These are phyloP conservation scores for Drosophila colorata DNA, from an alignment of 2,888 invertebrate genomes.

Conservation along the genomic window DNA sequence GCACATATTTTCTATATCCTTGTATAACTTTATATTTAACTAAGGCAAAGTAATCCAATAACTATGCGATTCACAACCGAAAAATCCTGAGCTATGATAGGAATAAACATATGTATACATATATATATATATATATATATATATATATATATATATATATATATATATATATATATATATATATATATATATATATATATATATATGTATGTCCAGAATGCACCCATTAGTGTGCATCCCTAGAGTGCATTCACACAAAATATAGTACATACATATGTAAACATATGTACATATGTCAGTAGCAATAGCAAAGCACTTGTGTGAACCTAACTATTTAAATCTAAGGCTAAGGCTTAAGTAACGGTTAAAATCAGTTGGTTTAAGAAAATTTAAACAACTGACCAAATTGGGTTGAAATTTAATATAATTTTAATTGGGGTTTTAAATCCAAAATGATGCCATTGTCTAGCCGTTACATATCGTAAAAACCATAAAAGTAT, in stretches of 20 bases:
- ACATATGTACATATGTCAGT: constrained; percentile 11
- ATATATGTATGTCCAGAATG: constrained; percentile 7
- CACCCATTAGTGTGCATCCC: constrained; percentile 29
- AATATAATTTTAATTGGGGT: constrained; percentile 38
- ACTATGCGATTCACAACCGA: constrained; percentile 30
- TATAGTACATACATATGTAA: not conserved
- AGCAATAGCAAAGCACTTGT: constrained; percentile 33
- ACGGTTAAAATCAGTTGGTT: constrained; percentile 52
- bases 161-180: too few species aligned
- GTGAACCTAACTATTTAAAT: constrained; percentile 15
- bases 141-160: too few species aligned
- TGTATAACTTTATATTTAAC: constrained; percentile 30
- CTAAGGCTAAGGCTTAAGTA: constrained; percentile 50
- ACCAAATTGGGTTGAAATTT: constrained; percentile 64
- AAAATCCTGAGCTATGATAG: constrained; percentile 8
- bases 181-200: too few species aligned
- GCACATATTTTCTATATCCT: constrained; percentile 40
- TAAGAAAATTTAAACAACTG: constrained; percentile 23
- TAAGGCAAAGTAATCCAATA: constrained; percentile 26
- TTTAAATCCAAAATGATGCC: constrained; percentile 63
- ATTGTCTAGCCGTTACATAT: constrained; percentile 73
- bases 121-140: too few species aligned
- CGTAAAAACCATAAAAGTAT: constrained; percentile 20
- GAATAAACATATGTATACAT: too few species aligned
- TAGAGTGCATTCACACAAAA: constrained; percentile 3